These are phyloP conservation scores for Propsilocerus akamusi DNA, from an alignment of 1,140 invertebrate genomes.

Conservation along the genomic window DNA sequence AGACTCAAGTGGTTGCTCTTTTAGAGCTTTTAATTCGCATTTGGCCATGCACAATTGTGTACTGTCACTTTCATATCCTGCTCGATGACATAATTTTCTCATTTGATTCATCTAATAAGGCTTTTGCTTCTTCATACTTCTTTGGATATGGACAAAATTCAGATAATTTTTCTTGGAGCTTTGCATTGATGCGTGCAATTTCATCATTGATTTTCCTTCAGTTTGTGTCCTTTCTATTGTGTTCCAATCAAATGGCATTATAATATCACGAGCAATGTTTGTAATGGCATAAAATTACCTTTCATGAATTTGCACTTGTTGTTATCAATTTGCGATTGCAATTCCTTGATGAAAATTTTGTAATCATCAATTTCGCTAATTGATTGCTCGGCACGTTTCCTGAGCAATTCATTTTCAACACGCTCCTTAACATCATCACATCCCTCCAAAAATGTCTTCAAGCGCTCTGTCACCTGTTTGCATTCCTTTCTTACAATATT, in stretches of 20 bases:
- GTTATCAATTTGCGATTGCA: slow-evolving; percentile 47
- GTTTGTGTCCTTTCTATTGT: slow-evolving; percentile 54
- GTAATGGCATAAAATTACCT: too few species aligned
- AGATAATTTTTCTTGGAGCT: slow-evolving; percentile 56
- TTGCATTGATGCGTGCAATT: slow-evolving; percentile 50
- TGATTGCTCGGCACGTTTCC: slow-evolving; percentile 16
- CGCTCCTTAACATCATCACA: background rate
- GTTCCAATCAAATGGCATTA: too few species aligned
- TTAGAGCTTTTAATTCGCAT: slow-evolving; percentile 18
- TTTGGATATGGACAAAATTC: slow-evolving; percentile 53
- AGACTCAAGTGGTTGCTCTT: slow-evolving; percentile 7
- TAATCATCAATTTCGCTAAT: slow-evolving; percentile 48
- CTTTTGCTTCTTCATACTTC: slow-evolving; percentile 48
- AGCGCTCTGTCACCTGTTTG: background rate
- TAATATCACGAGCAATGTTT: too few species aligned
- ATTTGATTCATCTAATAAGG: slow-evolving; percentile 49
- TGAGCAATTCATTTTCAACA: background rate
- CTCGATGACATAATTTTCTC: slow-evolving; percentile 25
- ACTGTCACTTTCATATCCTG: slow-evolving; percentile 6
- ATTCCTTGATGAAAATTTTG: slow-evolving; percentile 43
- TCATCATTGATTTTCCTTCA: slow-evolving; percentile 51
- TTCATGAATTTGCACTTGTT: slow-evolving; percentile 52
- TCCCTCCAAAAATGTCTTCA: background rate
- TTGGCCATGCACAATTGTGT: slow-evolving; percentile 15
- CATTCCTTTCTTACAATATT: background rate